Evolutionary conservation across 2,113 vertebrate genomes (phyloP).

Genomic region (Picathartes gymnocephalus): DNA sequence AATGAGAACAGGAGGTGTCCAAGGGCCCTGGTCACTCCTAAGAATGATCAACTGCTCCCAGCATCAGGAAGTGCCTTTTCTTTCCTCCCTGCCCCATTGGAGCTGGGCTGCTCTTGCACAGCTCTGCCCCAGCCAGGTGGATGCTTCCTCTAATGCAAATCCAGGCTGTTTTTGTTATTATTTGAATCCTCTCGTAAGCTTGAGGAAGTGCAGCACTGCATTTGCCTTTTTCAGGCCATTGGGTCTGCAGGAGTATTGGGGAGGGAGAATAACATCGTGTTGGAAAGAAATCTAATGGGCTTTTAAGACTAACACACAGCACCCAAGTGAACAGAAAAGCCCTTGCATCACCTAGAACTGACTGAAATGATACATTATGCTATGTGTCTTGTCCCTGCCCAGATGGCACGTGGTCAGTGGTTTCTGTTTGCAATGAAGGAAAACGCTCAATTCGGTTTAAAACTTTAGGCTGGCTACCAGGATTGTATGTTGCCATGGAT

Average conservation of each 20-base stretch:
- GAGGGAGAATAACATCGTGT: background rate
- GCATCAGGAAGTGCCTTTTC: background rate
- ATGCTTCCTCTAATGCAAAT: slow-evolving; percentile 18
- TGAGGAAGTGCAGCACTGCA: background rate
- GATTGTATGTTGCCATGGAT: background rate
- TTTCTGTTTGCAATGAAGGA: background rate
- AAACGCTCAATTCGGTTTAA: background rate
- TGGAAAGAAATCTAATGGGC: background rate
- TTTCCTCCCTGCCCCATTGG: background rate
- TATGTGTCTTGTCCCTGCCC: background rate
- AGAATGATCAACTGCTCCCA: background rate
- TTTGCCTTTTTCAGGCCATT: background rate
- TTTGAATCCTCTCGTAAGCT: slow-evolving; percentile 33
- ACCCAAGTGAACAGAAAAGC: background rate
- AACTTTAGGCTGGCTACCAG: background rate
- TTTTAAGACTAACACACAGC: background rate
- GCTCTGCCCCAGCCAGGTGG: background rate
- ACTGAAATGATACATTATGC: background rate
- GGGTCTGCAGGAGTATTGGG: background rate
- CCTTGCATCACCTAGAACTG: background rate
- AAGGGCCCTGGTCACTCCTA: accelerated
- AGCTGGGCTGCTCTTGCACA: background rate
- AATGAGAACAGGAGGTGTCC: background rate
- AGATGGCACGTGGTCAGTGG: background rate
- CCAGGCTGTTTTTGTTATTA: background rate